Percentiles rank a stretch among this genome's conserved stretches.
Conservation (phyloP, 2,797 vertebrate species). For the Prunella strophiata region DNA sequence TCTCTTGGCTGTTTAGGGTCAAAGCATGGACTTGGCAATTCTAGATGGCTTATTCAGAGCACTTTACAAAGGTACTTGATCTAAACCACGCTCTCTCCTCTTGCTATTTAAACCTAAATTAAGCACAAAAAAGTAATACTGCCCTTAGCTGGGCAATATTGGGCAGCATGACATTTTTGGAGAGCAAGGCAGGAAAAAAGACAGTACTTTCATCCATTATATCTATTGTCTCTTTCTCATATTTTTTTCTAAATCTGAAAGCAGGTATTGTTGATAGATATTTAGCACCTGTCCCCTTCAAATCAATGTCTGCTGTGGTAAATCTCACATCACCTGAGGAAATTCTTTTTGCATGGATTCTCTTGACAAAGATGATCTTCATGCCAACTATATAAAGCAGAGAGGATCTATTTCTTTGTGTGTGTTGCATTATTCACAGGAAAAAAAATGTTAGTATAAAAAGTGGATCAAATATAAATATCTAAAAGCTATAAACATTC, state of each 20-base stretch:
- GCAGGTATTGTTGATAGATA: background rate
- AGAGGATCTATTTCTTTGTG: background rate
- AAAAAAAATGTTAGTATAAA: background rate
- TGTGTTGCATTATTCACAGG: background rate
- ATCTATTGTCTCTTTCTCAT: background rate
- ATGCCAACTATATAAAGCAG: background rate
- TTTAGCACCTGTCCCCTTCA: background rate
- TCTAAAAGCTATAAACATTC: background rate
- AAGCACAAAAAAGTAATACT: background rate
- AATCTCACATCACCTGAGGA: background rate
- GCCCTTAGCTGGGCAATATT: background rate
- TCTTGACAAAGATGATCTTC: background rate
- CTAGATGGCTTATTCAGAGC: background rate
- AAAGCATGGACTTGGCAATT: background rate
- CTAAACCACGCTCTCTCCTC: rapidly evolving
- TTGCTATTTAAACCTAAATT: background rate
- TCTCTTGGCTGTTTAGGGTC: background rate
- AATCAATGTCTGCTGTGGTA: background rate
- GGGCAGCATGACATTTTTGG: background rate
- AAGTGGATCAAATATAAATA: background rate
- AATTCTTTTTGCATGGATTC: background rate
- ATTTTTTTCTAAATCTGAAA: background rate
- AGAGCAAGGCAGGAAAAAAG: background rate
- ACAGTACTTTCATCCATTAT: background rate
- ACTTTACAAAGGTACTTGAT: background rate